Percentiles rank a stretch among this genome's conserved stretches.
Evolutionary conservation across 2,888 invertebrate genomes (phyloP).

Genomic region (Camptogramma bilineatum): DNA sequence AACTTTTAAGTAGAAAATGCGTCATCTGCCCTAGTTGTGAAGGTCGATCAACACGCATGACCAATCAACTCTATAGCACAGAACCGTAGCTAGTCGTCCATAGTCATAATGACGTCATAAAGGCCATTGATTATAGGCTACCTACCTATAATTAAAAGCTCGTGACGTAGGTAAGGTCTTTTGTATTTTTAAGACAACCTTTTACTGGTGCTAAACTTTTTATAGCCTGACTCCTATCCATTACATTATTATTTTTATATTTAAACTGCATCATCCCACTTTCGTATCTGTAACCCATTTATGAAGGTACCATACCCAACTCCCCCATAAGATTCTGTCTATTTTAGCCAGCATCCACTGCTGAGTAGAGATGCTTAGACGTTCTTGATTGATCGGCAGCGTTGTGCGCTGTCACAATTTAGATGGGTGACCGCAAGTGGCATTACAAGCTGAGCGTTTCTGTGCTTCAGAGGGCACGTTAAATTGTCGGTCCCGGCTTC

Average conservation of each 20-base stretch:
- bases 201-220: not conserved
- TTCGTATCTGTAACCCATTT: no score
- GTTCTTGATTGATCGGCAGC: no score
- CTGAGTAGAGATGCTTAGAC: no score
- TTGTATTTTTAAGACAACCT: not conserved
- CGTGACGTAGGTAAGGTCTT: not conserved
- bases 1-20: slow-evolving; percentile 3
- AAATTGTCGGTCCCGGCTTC: no score
- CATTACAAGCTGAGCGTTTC: no score
- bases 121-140: slow-evolving; percentile 10
- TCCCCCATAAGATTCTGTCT: no score
- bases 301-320: no score
- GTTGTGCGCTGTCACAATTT: no score
- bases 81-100: not conserved
- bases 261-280: no score
- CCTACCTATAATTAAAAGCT: not conserved
- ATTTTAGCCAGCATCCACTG: no score
- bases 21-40: slow-evolving; percentile 23
- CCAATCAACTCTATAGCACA: slow-evolving; percentile 13
- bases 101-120: slow-evolving; percentile 1
- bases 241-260: not conserved
- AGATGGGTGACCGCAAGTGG: no score
- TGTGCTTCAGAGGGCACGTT: no score
- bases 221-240: not conserved
- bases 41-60: slow-evolving; percentile 24